phyloP scores from a whole-genome alignment of 2,888 invertebrate species.

The Oscheius sp. region DNA sequence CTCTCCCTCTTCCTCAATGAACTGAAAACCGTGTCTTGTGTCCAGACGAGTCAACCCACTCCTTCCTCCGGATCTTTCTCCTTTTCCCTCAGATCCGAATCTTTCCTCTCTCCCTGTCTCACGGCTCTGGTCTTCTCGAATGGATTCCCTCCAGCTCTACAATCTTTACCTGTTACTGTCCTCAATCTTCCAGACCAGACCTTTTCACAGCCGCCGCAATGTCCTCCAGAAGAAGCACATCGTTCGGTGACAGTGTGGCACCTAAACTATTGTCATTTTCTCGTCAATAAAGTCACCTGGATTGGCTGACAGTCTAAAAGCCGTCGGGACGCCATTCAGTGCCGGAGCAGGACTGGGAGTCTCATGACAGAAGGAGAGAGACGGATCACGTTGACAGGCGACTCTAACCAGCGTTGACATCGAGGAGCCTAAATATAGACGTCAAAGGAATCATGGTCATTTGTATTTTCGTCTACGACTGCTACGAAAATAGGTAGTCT shows the following conservation, averaged over 20 bases:
- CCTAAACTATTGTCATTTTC: background rate
- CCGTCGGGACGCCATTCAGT: background rate
- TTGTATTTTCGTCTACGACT: too few relatives aligned
- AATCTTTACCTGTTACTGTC: background rate
- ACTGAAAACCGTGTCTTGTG: background rate
- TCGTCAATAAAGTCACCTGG: background rate
- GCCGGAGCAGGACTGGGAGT: background rate
- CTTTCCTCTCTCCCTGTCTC: slow-evolving; percentile 15
- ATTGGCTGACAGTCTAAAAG: background rate
- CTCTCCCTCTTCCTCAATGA: slow-evolving; percentile 24
- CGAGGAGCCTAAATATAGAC: slow-evolving; percentile 6
- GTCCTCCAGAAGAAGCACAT: slow-evolving; percentile 7
- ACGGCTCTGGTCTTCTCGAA: slow-evolving; percentile 12
- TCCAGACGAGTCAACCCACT: background rate
- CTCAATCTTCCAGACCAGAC: background rate
- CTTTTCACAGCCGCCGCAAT: slow-evolving; percentile 13
- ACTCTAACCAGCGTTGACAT: slow-evolving; percentile 22
- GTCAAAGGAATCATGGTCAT: too few relatives aligned
- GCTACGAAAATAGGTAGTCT: too few relatives aligned
- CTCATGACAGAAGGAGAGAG: slow-evolving; percentile 26
- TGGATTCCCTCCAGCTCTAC: slow-evolving; percentile 27
- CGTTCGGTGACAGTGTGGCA: slow-evolving; percentile 2
- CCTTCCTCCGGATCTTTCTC: slow-evolving; percentile 18
- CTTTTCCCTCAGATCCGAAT: slow-evolving; percentile 28
- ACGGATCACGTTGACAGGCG: slow-evolving; percentile 24